Conservation (phyloP, 2,888 invertebrate species). For the Ophion ventricosus region DNA sequence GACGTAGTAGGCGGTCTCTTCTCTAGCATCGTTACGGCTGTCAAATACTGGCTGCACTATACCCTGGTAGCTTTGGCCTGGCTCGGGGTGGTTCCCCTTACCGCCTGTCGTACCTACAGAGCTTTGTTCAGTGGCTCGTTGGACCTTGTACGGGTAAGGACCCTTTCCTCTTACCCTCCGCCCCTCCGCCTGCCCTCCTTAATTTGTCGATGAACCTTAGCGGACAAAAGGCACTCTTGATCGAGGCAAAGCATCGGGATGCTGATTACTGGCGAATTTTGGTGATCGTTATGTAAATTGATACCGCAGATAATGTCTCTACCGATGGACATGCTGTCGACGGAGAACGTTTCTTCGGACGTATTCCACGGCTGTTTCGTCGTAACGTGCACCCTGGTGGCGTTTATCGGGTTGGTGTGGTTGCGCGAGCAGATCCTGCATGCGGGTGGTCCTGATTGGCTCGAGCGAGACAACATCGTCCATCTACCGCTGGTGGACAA, state of each 20-base stretch:
- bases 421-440: conserved; percentile 98
- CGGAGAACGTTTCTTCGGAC: conserved; percentile 96
- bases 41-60: conserved; percentile 98
- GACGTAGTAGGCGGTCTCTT: conserved; percentile 96
- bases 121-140: conserved; percentile 96
- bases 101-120: conserved; percentile 97
- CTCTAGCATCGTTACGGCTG: conserved; percentile 94
- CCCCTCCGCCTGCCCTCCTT: too few relatives aligned
- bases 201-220: too few relatives aligned
- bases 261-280: too few relatives aligned
- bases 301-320: conserved; percentile 87
- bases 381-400: conserved; percentile 97
- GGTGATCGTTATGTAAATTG: too few relatives aligned
- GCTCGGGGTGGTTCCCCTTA: conserved; percentile 98
- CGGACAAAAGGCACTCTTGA: too few relatives aligned
- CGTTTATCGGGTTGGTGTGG: conserved; percentile 99
- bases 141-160: conserved; percentile 87
- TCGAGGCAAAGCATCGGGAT: too few relatives aligned
- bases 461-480: conserved; percentile 88
- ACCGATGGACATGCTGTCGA: conserved; percentile 96
- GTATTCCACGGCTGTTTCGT: conserved; percentile 98
- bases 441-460: conserved; percentile 98
- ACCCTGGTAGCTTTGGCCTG: conserved; percentile 98
- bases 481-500: conserved; percentile 84
- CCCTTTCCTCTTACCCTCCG: neutral